These are phyloP conservation scores for Caerostris darwini DNA, from an alignment of 1,140 invertebrate genomes.

Conservation along the genomic window DNA sequence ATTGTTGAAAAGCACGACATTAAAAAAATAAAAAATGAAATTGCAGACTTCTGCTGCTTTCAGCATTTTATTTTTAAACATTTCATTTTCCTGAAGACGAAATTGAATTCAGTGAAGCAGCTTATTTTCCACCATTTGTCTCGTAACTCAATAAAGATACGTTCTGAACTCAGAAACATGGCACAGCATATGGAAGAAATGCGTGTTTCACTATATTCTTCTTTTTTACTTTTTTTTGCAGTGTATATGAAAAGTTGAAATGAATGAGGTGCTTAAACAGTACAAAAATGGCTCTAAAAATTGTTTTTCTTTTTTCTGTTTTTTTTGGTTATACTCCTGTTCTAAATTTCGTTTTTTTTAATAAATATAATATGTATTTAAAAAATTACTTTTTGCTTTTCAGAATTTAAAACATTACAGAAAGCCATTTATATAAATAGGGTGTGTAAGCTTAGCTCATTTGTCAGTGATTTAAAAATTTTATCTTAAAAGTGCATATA, in stretches of 20 bases:
- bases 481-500: too few species aligned
- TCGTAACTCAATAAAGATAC: constrained; percentile 42
- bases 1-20: background rate
- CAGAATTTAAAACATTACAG: too few species aligned
- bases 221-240: background rate
- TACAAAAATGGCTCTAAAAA: background rate
- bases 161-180: constrained; percentile 46
- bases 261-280: background rate
- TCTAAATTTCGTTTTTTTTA: background rate
- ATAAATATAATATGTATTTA: background rate
- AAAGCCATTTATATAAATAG: too few species aligned
- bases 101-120: background rate
- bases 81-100: background rate
- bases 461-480: too few species aligned
- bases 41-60: background rate
- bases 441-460: too few species aligned
- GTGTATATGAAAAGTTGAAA: background rate
- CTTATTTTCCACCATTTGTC: background rate
- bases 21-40: background rate
- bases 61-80: background rate
- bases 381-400: too few species aligned
- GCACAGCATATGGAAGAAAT: constrained; percentile 18
- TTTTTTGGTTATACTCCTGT: too few species aligned
- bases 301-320: background rate
- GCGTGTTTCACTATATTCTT: background rate